Conservation (phyloP, 2,797 vertebrate genomes). For the Falco naumanni region DNA sequence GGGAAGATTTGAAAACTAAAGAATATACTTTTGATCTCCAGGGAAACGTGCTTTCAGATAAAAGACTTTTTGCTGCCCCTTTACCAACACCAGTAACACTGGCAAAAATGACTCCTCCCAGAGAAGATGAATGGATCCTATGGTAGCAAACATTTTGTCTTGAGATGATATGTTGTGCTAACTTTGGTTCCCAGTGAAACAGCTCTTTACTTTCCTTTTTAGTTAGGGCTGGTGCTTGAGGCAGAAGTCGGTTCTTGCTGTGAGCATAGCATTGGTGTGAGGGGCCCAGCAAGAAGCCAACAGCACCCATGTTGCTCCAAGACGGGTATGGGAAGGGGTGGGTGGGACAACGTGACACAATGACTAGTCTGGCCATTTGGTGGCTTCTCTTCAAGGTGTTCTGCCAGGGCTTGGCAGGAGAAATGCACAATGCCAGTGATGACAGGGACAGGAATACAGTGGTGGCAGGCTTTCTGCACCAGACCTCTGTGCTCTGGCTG, state of each 20-base stretch:
- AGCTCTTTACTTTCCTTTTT: slow-evolving; percentile 6
- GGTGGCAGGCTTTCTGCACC: background rate
- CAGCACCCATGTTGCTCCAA: accelerated
- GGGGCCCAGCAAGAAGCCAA: background rate
- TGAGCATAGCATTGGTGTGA: background rate
- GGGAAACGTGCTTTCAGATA: slow-evolving; percentile 33
- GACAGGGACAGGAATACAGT: background rate
- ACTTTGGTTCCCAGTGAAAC: background rate
- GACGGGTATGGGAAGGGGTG: background rate
- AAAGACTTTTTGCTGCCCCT: slow-evolving; percentile 34
- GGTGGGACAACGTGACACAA: background rate
- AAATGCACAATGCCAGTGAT: background rate
- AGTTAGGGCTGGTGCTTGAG: background rate
- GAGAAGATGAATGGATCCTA: background rate
- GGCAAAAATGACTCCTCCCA: slow-evolving; percentile 8
- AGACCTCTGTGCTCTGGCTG: background rate
- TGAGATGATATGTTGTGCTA: background rate
- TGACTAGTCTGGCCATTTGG: background rate
- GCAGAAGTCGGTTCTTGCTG: background rate
- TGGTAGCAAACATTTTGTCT: slow-evolving; percentile 10
- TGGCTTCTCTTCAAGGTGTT: background rate
- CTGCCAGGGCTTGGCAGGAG: background rate
- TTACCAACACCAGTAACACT: slow-evolving; percentile 13
- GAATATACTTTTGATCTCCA: slow-evolving; percentile 53
- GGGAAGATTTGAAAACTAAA: slow-evolving; percentile 60